Evolutionary conservation across 2,113 vertebrate genomes (phyloP), one percentile per base, ranked within the genome.

Genomic region (Zapornia atra): DNA sequence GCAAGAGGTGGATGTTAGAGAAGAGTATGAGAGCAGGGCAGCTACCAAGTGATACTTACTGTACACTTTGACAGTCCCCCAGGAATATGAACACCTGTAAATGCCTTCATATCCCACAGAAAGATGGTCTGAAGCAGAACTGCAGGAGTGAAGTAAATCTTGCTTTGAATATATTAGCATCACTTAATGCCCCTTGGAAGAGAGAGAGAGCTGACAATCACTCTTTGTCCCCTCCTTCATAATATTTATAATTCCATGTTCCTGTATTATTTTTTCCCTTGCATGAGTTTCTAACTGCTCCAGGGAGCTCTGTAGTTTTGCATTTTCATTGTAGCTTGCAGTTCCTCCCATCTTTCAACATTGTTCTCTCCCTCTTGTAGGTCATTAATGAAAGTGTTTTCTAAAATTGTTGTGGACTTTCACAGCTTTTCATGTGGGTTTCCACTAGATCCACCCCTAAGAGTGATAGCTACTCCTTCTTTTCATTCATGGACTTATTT

Each of bases 401-500:
- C 66, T 80, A 42, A 63, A 81, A 63, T n/a, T 95, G 54, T 86
- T 90, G 79, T 70, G n/a, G 42, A 31, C n/a, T 93, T 76, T 19
- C 19, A 73, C 68, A 80, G 78, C 51, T 64, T 92, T 93, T 94
- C 76, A 28, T 56, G 51, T 36, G 72, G n/a, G 34, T 92, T 96
- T 90, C 90, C 72, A 68, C 31, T 56, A 76, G 76, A 83, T 73
- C 63, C 66, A 93, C 33, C 44, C 56, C 64, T 93, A 51, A 51
- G 29, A 92, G 46, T 90, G 82, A 88, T 92, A 90, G 77, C 85
- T 78, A n/a, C 13, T 38, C 42, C 73, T 94, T 94, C 90, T 94
- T 96, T 94, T 94, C 85, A 95, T 94, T 96, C 80, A 93, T 82
- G 85, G 72, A 73, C 73, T 94, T 86, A 96, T 92, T 96, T 95